Conservation (phyloP, 2,888 invertebrate species). For the Hecatera dysodea region DNA sequence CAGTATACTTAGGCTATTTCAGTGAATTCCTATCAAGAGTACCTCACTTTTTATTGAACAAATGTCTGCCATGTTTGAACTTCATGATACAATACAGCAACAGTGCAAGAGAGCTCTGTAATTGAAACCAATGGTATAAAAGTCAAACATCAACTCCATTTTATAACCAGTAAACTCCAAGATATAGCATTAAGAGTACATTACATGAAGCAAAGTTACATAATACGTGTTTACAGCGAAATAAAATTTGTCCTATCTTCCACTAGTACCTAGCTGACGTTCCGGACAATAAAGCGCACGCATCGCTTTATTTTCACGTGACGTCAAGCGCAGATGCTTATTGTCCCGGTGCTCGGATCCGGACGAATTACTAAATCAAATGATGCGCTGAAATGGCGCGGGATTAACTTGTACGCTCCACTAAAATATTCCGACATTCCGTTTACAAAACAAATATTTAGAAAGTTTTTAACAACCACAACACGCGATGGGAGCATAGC, state of each 20-base stretch:
- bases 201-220: conserved; percentile 48
- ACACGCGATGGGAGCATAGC: background rate
- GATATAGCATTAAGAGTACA: conserved; percentile 37
- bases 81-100: background rate
- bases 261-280: conserved; percentile 32
- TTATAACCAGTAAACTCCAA: conserved; percentile 52
- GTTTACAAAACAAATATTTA: conserved; percentile 40
- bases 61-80: too few species aligned
- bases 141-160: conserved; percentile 45
- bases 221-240: conserved; percentile 50
- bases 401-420: conserved; percentile 36
- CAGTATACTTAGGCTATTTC: background rate
- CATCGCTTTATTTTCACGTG: conserved; percentile 66
- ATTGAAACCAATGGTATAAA: conserved; percentile 10
- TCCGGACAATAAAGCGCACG: conserved; percentile 50
- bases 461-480: conserved; percentile 2
- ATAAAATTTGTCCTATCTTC: conserved; percentile 50
- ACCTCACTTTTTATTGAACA: too few species aligned
- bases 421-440: conserved; percentile 22
- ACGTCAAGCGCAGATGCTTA: conserved; percentile 65
- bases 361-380: conserved; percentile 43
- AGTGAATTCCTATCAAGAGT: too few species aligned
- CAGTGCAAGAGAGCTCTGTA: background rate
- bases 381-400: conserved; percentile 37
- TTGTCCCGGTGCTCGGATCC: conserved; percentile 38